Base-by-base conservation (phyloP, 2,888 invertebrate species). In the Capitulum mitella region DNA sequence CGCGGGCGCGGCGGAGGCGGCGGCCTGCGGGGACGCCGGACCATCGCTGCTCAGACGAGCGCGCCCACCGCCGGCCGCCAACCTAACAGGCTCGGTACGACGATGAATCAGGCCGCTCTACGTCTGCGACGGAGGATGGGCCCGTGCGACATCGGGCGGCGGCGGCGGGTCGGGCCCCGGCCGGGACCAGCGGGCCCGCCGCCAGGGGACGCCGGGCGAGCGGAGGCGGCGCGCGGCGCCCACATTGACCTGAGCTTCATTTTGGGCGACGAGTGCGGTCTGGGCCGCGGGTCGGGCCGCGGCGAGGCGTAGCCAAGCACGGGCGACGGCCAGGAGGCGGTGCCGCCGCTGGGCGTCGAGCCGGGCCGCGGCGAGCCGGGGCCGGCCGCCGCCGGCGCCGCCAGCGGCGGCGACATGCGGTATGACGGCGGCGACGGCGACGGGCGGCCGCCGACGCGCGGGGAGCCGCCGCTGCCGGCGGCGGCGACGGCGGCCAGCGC, bases 221-320 rank as follows among this genome's bases (percentile, higher is more conserved):
- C 58, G 10, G 61, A 22, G 29, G 32, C 8, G 32, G 29, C 29
- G 61, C 29, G 29, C 22, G 22, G 10, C 75, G 80, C 79, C 77
- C n/a, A 43, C 54, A 10, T 61, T 46, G 79, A 94, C 94, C 95
- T 94, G 86, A 95, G 89, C 88, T 95, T 95, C 91, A 95, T 92
- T 89, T 95, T 95, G 82, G 95, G 95, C 84, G 94, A 94, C 83
- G 92, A 92, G 84, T 93, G 93, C 82, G 92, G 90, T 83, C 89
- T 88, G 46, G 89, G 88, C 79, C 89, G 88, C 82, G 88, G 89
- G 37, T 89, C 87, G 83, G 85, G 86, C 14, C 77, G 51, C 37
- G 32, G 76, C 40, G 43, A 46, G 12, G 40, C 48, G 46, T 58
- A 43, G 64, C 61, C 61, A 37, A 51, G 54, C 43, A 70, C 76